Evolutionary conservation across 2,888 invertebrate genomes (phyloP), one percentile per base, ranked within the genome.

Genomic region (Eilema depressum): DNA sequence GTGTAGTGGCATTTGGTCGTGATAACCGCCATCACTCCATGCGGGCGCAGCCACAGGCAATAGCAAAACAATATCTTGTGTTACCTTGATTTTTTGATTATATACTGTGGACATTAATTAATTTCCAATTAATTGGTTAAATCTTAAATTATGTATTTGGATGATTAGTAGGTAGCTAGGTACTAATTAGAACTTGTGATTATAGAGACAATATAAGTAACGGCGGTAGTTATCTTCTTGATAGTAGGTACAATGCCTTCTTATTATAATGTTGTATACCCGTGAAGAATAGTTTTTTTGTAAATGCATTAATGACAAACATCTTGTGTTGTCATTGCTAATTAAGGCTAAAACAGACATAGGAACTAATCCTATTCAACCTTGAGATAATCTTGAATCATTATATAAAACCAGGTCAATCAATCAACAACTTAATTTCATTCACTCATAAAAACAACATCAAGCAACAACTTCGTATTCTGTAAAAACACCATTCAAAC

Each of bases 401-500:
- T 33, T 61, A 63, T 26, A n/a, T 37, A 28, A 28, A 61, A 53
- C n/a, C 20, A 53, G n/a, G 20, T 59, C 26, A 41, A 67, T 61
- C 62, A 73, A 71, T 53, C 53, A 57, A 68, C 66, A 41, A 37
- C 4, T 60, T 20, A 14, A 59, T 30, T 63, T 23, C 41, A 57
- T 60, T 33, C 56, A 53, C 41, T 28, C 53, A 63, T 37, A 56
- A 26, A 30, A 63, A 67, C 30, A 28, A 57, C 47, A 63, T 64
- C 60, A 28, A 66, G 33, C 20, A 65, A 63, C 63, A 68, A 62
- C 20, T 28, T 56, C 64, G 72, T 67, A 66, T 73, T 74, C 69
- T 78, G 71, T 77, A 77, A 78, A 73, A 76, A 81, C 80, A 76
- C 73, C 63, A 76, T 69, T 57, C 65, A 69, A 72, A 68, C 61